Conservation (phyloP, 2,113 vertebrate species). For the Menura novaehollandiae region DNA sequence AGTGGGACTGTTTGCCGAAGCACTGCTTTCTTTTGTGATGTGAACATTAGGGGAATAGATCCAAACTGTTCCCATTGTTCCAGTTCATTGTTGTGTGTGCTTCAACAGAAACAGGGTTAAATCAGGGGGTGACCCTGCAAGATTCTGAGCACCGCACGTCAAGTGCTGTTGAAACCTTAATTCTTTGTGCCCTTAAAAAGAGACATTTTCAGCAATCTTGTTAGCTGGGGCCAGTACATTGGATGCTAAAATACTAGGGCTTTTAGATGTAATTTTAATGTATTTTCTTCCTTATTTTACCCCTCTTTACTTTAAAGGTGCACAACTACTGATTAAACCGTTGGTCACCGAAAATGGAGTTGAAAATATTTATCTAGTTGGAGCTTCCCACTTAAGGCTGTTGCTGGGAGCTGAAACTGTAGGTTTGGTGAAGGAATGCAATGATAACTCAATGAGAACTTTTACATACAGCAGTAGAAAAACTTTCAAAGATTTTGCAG, state of each 20-base stretch:
- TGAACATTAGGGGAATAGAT: background rate
- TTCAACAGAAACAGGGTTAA: background rate
- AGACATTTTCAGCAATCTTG: background rate
- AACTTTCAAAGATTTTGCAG: slow-evolving; percentile 85
- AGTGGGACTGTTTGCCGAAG: background rate
- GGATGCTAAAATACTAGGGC: background rate
- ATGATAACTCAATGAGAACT: slow-evolving; percentile 86
- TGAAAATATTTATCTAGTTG: slow-evolving; percentile 84
- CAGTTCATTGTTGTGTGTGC: background rate
- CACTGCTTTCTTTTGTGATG: background rate
- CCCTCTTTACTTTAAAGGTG: slow-evolving; percentile 73
- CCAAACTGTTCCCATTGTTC: background rate
- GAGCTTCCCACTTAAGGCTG: slow-evolving; percentile 80
- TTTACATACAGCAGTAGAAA: slow-evolving; percentile 85
- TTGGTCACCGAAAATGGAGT: slow-evolving; percentile 68
- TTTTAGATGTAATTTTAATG: background rate
- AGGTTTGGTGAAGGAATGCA: slow-evolving; percentile 90
- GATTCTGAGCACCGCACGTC: background rate
- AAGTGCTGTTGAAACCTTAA: background rate
- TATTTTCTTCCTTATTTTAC: background rate
- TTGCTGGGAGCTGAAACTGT: slow-evolving; percentile 87
- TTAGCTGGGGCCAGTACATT: background rate
- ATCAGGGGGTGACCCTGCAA: background rate
- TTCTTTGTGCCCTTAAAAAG: background rate
- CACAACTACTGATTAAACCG: slow-evolving; percentile 84